These are phyloP conservation scores for Dendrolimus punctatus DNA, from an alignment of 1,140 invertebrate genomes.

Conservation along the genomic window DNA sequence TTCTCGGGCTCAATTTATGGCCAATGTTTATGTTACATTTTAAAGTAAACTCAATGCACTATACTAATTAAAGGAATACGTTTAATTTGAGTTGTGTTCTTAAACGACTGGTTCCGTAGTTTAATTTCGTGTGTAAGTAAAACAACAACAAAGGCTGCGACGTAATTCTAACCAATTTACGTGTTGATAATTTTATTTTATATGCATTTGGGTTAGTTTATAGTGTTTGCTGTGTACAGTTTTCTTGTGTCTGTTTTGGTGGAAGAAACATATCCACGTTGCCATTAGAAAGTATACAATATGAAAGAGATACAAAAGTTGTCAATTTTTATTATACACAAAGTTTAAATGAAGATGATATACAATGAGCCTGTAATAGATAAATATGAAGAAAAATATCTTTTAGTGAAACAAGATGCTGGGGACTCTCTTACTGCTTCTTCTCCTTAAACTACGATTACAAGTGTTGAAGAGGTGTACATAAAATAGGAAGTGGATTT, in stretches of 20 bases:
- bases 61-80: constrained; percentile 5
- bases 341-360: too few species aligned
- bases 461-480: too few species aligned
- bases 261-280: too few species aligned
- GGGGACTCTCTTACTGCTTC: too few species aligned
- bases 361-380: too few species aligned
- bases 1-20: constrained; percentile 4
- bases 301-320: too few species aligned
- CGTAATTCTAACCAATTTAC: constrained; percentile 3
- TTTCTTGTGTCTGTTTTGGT: background rate
- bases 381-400: too few species aligned
- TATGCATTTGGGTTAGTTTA: background rate
- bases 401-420: too few species aligned
- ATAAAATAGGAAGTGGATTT: too few species aligned
- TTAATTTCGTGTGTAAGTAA: constrained; percentile 4
- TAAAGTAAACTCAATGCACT: constrained; percentile 1
- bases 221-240: background rate
- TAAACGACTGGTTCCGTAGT: constrained; percentile 8
- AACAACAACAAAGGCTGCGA: constrained; percentile 2
- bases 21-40: constrained; percentile 5
- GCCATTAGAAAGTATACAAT: too few species aligned
- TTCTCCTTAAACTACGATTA: too few species aligned
- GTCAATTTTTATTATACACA: too few species aligned
- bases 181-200: background rate
- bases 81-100: constrained; percentile 12